These are phyloP conservation scores for Mesochorus sp. DNA, from an alignment of 2,888 invertebrate species.

Conservation along the genomic window DNA sequence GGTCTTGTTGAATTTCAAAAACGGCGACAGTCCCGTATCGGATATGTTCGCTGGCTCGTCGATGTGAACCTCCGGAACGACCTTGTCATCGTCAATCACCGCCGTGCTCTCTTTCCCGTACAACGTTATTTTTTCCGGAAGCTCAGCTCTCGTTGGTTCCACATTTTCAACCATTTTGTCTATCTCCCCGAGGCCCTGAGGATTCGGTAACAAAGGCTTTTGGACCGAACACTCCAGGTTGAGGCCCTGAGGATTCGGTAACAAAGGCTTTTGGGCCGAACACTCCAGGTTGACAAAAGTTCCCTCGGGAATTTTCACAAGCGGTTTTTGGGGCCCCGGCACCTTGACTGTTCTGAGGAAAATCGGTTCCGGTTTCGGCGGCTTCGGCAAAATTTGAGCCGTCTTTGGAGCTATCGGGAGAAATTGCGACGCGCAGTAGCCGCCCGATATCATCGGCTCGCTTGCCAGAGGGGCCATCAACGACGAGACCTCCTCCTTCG, in stretches of 20 bases:
- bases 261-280: no score
- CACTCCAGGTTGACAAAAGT: no score
- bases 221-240: no score
- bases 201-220: no score
- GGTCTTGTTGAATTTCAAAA: constrained; percentile 72
- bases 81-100: constrained; percentile 67
- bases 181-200: background rate
- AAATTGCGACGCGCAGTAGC: constrained; percentile 66
- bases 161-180: background rate
- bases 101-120: constrained; percentile 72
- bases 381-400: background rate
- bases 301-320: no score
- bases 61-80: constrained; percentile 71
- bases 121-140: constrained; percentile 74
- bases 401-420: constrained; percentile 75
- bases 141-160: background rate
- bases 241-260: no score
- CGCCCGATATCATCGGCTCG: background rate
- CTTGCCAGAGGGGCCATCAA: background rate
- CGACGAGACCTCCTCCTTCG: constrained; percentile 69
- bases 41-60: constrained; percentile 72
- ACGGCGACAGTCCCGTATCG: constrained; percentile 75
- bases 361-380: constrained; percentile 46
- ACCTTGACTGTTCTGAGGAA: constrained; percentile 68
- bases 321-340: no score